phyloP scores from a whole-genome alignment of 2,113 vertebrate species.

The Aramus guarauna region DNA sequence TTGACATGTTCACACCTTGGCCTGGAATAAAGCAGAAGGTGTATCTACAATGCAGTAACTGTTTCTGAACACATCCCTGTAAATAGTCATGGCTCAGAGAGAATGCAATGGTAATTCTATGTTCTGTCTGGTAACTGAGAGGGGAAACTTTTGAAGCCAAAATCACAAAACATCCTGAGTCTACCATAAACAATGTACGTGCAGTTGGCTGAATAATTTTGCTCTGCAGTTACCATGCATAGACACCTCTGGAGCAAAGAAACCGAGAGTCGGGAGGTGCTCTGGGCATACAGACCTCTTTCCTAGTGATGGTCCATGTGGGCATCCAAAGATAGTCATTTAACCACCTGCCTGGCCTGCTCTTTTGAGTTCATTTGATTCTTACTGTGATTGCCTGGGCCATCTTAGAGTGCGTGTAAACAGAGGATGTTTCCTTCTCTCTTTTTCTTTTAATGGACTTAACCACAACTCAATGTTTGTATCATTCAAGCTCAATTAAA shows the following conservation, averaged over 20 bases:
- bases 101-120: not conserved
- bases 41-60: not conserved
- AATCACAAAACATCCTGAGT: not conserved
- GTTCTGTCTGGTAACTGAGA: not conserved
- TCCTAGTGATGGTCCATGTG: not conserved
- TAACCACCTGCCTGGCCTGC: not conserved
- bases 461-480: conserved; percentile 45
- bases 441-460: not conserved
- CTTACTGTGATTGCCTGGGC: not conserved
- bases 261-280: not conserved
- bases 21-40: not conserved
- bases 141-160: not conserved
- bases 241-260: not conserved
- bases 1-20: not conserved
- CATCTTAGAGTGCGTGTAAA: not conserved
- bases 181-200: not conserved
- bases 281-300: not conserved
- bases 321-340: not conserved
- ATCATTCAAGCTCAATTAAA: conserved; percentile 55
- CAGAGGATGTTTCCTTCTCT: not conserved
- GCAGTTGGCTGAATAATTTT: not conserved
- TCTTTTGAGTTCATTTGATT: not conserved
- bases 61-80: not conserved
- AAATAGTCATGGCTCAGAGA: not conserved
- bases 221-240: not conserved